A percentile compares a stretch with the other conserved stretches of the same genome.
These are phyloP conservation scores for Lophochroa leadbeateri DNA, from an alignment of 2,113 vertebrate genomes.

Conservation along the genomic window DNA sequence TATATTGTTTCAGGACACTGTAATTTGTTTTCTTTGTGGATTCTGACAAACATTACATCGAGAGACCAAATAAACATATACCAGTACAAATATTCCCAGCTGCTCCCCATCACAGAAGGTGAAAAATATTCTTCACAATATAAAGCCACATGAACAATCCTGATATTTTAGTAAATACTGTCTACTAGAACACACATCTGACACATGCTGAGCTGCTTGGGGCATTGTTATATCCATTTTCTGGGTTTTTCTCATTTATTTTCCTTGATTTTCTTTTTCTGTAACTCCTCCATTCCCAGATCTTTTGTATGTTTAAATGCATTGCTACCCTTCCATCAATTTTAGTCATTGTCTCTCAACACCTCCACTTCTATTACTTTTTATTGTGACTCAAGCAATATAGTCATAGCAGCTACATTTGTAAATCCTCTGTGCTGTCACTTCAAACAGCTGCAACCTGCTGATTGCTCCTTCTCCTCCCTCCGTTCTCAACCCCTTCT, in stretches of 20 bases:
- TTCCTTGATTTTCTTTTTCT: background rate
- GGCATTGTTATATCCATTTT: background rate
- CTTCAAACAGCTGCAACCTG: background rate
- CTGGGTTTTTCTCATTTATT: background rate
- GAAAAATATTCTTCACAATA: slow-evolving; percentile 25
- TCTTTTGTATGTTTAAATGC: background rate
- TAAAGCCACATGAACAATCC: slow-evolving; percentile 15
- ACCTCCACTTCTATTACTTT: background rate
- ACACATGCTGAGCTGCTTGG: background rate
- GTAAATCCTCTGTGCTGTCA: slow-evolving; percentile 2
- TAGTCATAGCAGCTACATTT: background rate
- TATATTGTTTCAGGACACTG: no score
- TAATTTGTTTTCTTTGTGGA: no score
- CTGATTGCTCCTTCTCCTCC: background rate
- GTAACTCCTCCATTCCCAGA: slow-evolving; percentile 24
- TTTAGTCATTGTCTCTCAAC: slow-evolving; percentile 17
- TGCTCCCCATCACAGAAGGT: slow-evolving; percentile 6
- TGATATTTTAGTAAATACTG: slow-evolving; percentile 46
- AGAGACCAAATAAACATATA: no score
- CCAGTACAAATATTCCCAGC: background rate
- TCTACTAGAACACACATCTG: background rate
- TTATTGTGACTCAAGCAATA: slow-evolving; percentile 18
- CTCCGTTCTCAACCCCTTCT: background rate
- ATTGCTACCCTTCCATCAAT: background rate
- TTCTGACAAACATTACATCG: no score